Evolutionary conservation across 2,113 vertebrate species (phyloP), one percentile per base, ranked within the genome.

Genomic region (Myanophis thanlyinensis): DNA sequence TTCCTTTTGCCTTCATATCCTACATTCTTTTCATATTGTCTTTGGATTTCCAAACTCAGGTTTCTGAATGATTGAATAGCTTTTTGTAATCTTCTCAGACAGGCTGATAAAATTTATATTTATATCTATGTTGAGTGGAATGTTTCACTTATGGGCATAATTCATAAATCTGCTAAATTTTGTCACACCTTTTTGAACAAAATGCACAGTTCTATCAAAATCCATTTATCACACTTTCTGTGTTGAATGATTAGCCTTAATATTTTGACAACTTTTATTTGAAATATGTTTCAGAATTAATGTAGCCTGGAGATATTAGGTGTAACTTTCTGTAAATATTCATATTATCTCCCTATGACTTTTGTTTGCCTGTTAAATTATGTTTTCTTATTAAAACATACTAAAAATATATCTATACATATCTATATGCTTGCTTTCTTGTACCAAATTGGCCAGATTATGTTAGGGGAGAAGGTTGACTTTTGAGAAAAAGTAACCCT

Each of bases 261-360:
- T 93, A 56, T 90, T 98, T 97, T 97, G 87, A 94, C 96, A 95
- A 97, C 97, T 97, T 98, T 96, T 97, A 94, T 94, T 97, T 97
- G 97, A 97, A 95, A 95, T 97, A 96, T 96, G 88, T 93, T 95
- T 92, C 93, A 98, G 53, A 40, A 59, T 93, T 95, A 97, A 92
- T 84, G 93, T 90, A 95, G 85, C 95, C 94, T 97, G 85, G 96
- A 95, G 94, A 94, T 91, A 96, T 93, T 95, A 97, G 96, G 95
- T 62, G 94, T 92, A 90, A 93, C 95, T 92, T 95, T 94, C 88
- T 95, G 73, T 84, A 59, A 92, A 59, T 94, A 80, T 91, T 62
- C 23, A 13, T 30, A 12, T 53, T 93, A 93, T 93, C 91, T 87
- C 59, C 86, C 53, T 46, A 48, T n/a, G 27, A 80, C 9, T 88